A percentile compares a stretch with the other conserved stretches of the same genome.
Evolutionary conservation across 2,888 invertebrate genomes (phyloP).

Genomic region (Melanostoma mellinum): DNA sequence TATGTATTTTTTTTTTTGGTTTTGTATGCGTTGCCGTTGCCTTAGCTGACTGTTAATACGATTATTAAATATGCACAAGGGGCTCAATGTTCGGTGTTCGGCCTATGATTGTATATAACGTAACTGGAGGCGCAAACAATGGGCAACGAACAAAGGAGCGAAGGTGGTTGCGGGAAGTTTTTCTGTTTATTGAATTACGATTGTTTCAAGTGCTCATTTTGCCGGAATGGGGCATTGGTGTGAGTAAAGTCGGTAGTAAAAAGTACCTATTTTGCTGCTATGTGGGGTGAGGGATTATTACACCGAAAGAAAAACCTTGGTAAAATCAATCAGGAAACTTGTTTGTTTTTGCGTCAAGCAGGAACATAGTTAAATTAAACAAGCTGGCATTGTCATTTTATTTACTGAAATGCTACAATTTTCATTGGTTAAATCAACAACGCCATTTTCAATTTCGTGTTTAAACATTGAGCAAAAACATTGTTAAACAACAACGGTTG

Average conservation of each 20-base stretch:
- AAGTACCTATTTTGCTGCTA: not conserved
- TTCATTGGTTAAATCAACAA: too few relatives aligned
- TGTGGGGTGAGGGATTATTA: slow-evolving; percentile 29
- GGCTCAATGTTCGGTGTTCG: slow-evolving; percentile 56
- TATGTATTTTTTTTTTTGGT: not conserved
- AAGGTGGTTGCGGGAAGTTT: slow-evolving; percentile 8
- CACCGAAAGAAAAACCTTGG: too few relatives aligned
- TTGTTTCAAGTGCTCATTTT: slow-evolving; percentile 57
- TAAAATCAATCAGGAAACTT: too few relatives aligned
- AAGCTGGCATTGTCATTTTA: too few relatives aligned
- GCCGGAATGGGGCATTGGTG: slow-evolving; percentile 35
- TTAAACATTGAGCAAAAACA: too few relatives aligned
- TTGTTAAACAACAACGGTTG: too few relatives aligned
- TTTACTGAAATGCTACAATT: too few relatives aligned
- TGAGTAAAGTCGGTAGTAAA: slow-evolving; percentile 1
- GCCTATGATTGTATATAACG: slow-evolving; percentile 44
- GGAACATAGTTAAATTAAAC: too few relatives aligned
- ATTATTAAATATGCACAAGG: slow-evolving; percentile 71
- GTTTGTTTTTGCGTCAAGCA: too few relatives aligned
- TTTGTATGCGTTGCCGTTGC: slow-evolving; percentile 10
- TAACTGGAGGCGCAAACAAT: slow-evolving; percentile 52
- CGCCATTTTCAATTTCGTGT: too few relatives aligned
- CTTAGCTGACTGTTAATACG: slow-evolving; percentile 58
- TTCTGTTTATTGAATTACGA: slow-evolving; percentile 22
- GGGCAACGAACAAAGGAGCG: slow-evolving; percentile 10